Percentiles rank a stretch among this genome's conserved stretches.
phyloP scores from a whole-genome alignment of 2,888 invertebrate genomes.

The Apamea anceps region DNA sequence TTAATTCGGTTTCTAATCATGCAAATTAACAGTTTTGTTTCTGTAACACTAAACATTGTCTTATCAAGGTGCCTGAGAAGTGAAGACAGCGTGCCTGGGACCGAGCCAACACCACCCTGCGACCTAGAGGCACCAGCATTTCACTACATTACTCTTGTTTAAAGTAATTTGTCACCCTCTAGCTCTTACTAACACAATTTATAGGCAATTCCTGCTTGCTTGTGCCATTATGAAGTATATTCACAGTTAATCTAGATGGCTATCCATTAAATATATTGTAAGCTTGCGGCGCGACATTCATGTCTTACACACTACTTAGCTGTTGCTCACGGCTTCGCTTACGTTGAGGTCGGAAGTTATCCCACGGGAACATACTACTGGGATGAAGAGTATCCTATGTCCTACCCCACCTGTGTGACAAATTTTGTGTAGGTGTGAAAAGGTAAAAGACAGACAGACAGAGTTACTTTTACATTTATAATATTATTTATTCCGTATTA shows the following conservation, averaged over 20 bases:
- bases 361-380: background rate
- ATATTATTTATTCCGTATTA: background rate
- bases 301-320: background rate
- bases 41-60: background rate
- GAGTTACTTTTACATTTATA: background rate
- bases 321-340: no score
- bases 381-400: background rate
- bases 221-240: slow-evolving; percentile 29
- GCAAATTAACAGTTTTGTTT: background rate
- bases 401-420: background rate
- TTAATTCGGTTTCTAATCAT: background rate
- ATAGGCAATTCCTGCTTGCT: slow-evolving; percentile 38
- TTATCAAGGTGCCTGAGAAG: background rate
- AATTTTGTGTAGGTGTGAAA: background rate
- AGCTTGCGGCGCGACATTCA: background rate
- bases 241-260: slow-evolving; percentile 22
- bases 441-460: background rate
- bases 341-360: background rate
- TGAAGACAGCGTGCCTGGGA: slow-evolving; percentile 6
- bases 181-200: slow-evolving; percentile 39
- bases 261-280: slow-evolving; percentile 8
- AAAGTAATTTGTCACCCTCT: slow-evolving; percentile 48
- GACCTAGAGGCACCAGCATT: slow-evolving; percentile 2
- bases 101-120: slow-evolving; percentile 2
- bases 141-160: slow-evolving; percentile 39